Evolutionary conservation across 2,797 vertebrate species (phyloP).

Genomic region (Leptoclinus maculatus): DNA sequence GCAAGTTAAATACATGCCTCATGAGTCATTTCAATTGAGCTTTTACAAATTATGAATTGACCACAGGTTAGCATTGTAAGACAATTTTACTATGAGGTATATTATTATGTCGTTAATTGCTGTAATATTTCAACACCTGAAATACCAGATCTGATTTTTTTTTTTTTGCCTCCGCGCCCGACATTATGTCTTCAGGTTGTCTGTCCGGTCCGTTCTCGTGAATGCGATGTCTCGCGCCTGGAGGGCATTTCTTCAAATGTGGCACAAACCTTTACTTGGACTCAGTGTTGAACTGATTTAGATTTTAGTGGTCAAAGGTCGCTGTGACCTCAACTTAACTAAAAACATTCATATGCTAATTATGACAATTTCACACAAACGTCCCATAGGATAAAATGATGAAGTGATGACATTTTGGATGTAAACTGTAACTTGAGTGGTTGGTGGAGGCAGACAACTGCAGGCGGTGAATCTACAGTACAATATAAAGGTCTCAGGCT

Average conservation of each 20-base stretch:
- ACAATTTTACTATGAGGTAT: background rate
- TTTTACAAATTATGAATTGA: background rate
- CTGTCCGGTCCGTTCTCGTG: too few species aligned
- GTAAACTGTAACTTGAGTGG: too few species aligned
- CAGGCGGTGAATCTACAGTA: background rate
- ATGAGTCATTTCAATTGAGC: background rate
- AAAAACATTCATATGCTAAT: background rate
- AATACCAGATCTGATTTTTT: background rate
- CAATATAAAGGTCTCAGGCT: background rate
- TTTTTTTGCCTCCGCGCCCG: too few species aligned
- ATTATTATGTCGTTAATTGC: background rate
- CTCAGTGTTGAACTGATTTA: background rate
- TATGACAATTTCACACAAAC: background rate
- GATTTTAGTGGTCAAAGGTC: background rate
- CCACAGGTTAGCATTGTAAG: background rate
- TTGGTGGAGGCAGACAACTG: too few species aligned
- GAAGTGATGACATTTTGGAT: too few species aligned
- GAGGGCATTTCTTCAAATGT: too few species aligned
- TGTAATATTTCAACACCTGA: background rate
- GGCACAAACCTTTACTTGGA: background rate
- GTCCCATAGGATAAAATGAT: too few species aligned
- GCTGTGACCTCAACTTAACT: background rate
- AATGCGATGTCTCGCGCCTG: too few species aligned
- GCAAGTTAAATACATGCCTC: background rate
- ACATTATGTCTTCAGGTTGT: too few species aligned